A percentile compares a stretch with the other conserved stretches of the same genome.
Conservation (phyloP, 2,113 vertebrate species). For the Centrocercus urophasianus region DNA sequence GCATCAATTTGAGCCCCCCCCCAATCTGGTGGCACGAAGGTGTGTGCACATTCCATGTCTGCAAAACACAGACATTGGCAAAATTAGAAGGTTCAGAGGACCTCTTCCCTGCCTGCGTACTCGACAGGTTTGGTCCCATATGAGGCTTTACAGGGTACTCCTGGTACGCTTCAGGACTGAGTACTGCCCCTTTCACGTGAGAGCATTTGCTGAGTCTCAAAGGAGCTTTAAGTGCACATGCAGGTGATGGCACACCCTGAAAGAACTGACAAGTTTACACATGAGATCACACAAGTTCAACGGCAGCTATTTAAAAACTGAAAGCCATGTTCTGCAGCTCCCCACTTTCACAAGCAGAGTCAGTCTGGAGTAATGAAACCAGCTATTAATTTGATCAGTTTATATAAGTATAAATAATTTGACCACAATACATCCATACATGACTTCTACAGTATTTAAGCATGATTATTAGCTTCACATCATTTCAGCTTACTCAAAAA, state of each 20-base stretch:
- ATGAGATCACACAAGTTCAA: background rate
- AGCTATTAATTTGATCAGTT: constrained; percentile 22
- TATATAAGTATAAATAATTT: constrained; percentile 56
- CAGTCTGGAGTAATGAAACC: background rate
- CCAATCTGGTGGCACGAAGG: background rate
- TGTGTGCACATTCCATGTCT: rapidly evolving
- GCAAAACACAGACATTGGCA: background rate
- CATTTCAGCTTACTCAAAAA: background rate
- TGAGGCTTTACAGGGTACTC: background rate
- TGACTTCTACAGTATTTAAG: constrained; percentile 7
- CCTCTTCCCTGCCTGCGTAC: background rate
- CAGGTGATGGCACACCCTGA: background rate
- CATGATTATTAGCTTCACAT: constrained; percentile 35
- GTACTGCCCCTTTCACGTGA: background rate
- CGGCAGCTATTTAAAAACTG: constrained; percentile 9
- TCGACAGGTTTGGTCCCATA: background rate
- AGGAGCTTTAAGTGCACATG: background rate
- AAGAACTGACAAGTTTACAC: background rate
- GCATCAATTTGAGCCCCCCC: background rate
- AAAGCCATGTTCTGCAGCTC: background rate
- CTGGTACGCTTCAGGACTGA: constrained; percentile 43
- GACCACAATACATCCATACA: constrained; percentile 20
- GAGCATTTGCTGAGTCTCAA: background rate
- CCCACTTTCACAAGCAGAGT: background rate
- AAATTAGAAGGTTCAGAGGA: background rate